These are phyloP conservation scores for Caenorhabditis sp. DNA, from an alignment of 2,888 invertebrate genomes.

Conservation along the genomic window DNA sequence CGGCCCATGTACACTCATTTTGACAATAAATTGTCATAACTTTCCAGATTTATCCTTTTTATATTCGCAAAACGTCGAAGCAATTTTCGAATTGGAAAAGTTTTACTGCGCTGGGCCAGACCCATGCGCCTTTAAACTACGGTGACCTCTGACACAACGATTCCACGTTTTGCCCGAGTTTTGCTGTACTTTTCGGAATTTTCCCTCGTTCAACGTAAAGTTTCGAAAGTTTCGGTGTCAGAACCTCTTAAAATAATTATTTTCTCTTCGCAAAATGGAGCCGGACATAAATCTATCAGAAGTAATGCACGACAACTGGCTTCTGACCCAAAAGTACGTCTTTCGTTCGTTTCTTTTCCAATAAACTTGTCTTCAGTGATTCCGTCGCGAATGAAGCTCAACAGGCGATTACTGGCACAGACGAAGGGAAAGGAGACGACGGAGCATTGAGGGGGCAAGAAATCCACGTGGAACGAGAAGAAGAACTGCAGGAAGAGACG, in stretches of 20 bases:
- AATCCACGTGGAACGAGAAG: too few relatives aligned
- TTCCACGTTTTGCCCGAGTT: constrained; percentile 11
- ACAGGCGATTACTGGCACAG: too few relatives aligned
- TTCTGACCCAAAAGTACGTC: constrained; percentile 31
- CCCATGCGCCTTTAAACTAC: constrained; percentile 35
- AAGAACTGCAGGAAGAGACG: too few relatives aligned
- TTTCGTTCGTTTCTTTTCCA: neutral
- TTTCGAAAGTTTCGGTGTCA: neutral
- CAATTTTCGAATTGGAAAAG: neutral
- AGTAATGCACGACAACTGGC: constrained; percentile 28
- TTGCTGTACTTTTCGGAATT: neutral
- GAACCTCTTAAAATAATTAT: neutral
- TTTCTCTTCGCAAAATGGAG: constrained; percentile 11
- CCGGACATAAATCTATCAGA: constrained; percentile 15
- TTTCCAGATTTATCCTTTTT: neutral
- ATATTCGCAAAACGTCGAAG: neutral
- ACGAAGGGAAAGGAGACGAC: too few relatives aligned
- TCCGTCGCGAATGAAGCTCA: too few relatives aligned
- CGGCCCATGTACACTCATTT: neutral
- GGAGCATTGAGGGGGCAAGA: too few relatives aligned
- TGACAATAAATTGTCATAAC: neutral
- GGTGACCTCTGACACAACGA: constrained; percentile 22
- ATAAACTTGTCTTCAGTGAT: neutral
- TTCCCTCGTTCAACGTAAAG: neutral
- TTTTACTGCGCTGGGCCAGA: too few relatives aligned